phyloP scores from a whole-genome alignment of 2,797 vertebrate genomes.

The Syngnathus rostellatus region DNA sequence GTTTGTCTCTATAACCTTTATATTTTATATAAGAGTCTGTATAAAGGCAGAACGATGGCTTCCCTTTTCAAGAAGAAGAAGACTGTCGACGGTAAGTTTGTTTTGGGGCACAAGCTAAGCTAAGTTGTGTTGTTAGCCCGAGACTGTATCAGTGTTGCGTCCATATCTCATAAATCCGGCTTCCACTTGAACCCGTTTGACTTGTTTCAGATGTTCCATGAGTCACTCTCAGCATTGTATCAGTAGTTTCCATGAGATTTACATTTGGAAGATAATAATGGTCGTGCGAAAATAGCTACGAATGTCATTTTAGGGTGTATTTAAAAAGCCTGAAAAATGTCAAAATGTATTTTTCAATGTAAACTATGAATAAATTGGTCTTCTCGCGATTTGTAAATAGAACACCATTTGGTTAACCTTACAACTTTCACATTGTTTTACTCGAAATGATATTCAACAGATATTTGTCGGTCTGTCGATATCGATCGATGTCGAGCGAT shows the following conservation, averaged over 20 bases:
- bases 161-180: constrained; percentile 1
- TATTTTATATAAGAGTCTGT: constrained; percentile 12
- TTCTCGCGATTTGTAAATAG: neutral
- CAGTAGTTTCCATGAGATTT: neutral
- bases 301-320: neutral
- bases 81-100: constrained; percentile 89
- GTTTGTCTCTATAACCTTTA: constrained; percentile 3
- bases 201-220: constrained; percentile 29
- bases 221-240: constrained; percentile 10
- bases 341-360: neutral
- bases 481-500: no score
- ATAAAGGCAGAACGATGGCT: constrained; percentile 69
- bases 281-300: neutral
- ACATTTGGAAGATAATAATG: neutral
- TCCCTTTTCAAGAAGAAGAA: constrained; percentile 97
- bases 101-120: constrained; percentile 39
- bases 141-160: neutral
- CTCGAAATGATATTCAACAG: neutral
- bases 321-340: neutral
- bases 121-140: constrained; percentile 57
- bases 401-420: neutral
- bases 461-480: no score
- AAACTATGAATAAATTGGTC: neutral
- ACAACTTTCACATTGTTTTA: neutral
- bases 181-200: constrained; percentile 26